Evolutionary conservation across 2,888 invertebrate genomes (phyloP).

Genomic region (Thera obeliscata): DNA sequence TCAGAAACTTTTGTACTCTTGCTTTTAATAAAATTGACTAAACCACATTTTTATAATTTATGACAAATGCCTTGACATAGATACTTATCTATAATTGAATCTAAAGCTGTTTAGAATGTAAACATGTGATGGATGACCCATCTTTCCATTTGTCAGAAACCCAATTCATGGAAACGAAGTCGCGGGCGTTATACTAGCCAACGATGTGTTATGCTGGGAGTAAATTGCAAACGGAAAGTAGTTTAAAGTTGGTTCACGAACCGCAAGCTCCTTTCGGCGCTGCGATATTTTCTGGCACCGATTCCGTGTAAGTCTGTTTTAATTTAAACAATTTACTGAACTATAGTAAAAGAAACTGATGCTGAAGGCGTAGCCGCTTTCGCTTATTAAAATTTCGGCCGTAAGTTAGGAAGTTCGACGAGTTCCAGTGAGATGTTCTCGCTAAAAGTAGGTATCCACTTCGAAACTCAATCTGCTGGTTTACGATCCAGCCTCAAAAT

Average conservation of each 20-base stretch:
- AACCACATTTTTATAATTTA: no score
- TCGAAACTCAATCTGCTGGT: slow-evolving; percentile 56
- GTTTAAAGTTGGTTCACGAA: slow-evolving; percentile 41
- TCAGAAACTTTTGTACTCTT: no score
- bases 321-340: slow-evolving; percentile 54
- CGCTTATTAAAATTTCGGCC: slow-evolving; percentile 68
- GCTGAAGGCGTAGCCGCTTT: slow-evolving; percentile 50
- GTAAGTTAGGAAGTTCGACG: slow-evolving; percentile 65
- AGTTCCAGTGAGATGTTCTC: slow-evolving; percentile 58
- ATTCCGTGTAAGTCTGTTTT: slow-evolving; percentile 49
- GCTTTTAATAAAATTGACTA: no score
- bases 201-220: slow-evolving; percentile 7
- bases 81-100: no score
- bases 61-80: no score
- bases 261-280: slow-evolving; percentile 31
- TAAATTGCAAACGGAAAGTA: slow-evolving; percentile 34
- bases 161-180: not conserved
- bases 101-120: no score
- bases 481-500: slow-evolving; percentile 65
- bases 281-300: slow-evolving; percentile 46
- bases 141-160: not conserved
- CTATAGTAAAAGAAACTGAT: slow-evolving; percentile 55
- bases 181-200: not conserved
- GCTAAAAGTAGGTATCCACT: slow-evolving; percentile 54
- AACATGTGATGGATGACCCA: not conserved